phyloP scores from a whole-genome alignment of 2,113 vertebrate genomes.

The Petrocephalus zakoni region DNA sequence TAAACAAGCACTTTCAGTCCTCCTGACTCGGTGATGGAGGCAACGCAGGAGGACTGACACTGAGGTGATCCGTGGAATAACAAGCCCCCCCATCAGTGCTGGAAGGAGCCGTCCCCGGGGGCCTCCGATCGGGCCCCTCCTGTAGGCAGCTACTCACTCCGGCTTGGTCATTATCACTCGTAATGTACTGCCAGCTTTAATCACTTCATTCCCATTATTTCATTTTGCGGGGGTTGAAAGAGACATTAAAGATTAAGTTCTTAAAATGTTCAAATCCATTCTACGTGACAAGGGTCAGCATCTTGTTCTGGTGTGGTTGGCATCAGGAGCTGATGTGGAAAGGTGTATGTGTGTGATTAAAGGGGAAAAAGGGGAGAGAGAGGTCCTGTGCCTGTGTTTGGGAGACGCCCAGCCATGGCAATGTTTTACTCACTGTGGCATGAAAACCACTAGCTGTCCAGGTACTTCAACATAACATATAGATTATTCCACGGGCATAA shows the following conservation, averaged over 20 bases:
- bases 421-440: neutral
- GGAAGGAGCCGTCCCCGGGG: neutral
- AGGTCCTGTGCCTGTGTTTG: neutral
- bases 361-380: neutral
- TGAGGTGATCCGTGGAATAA: conserved; percentile 41
- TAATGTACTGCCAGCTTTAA: neutral
- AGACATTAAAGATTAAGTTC: conserved; percentile 7
- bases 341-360: neutral
- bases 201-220: conserved; percentile 1
- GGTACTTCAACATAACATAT: conserved; percentile 25
- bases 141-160: neutral
- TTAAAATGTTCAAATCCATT: neutral
- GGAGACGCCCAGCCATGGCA: neutral
- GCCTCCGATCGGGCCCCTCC: neutral
- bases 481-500: conserved; percentile 39
- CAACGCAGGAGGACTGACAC: conserved; percentile 44
- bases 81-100: conserved; percentile 26
- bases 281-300: conserved; percentile 10
- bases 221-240: conserved; percentile 1
- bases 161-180: neutral
- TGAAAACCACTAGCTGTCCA: conserved; percentile 18
- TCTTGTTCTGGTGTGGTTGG: neutral
- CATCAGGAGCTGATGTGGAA: neutral
- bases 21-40: conserved; percentile 36
- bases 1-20: conserved; percentile 39